Percentiles rank a stretch among this genome's conserved stretches.
phyloP scores from a whole-genome alignment of 2,797 vertebrate species.

The Leptodactylus fallax region DNA sequence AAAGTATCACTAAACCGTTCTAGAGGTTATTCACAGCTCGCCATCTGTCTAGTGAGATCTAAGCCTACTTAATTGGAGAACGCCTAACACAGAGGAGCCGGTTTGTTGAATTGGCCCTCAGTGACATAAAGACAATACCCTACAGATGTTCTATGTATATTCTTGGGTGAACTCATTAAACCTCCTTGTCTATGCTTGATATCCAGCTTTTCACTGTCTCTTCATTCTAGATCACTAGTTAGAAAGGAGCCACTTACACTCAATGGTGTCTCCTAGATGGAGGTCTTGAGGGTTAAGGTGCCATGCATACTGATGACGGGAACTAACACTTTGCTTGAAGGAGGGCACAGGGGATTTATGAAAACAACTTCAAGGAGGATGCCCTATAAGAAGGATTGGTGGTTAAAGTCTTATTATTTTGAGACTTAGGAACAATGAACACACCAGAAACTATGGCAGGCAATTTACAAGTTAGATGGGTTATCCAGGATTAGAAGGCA shows the following conservation, averaged over 20 bases:
- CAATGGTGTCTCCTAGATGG: neutral
- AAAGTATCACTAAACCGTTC: neutral
- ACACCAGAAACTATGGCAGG: no score
- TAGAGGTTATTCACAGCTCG: conserved; percentile 25
- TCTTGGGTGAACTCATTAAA: conserved; percentile 14
- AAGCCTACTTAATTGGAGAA: conserved; percentile 35
- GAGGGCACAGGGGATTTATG: neutral
- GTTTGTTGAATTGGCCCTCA: neutral
- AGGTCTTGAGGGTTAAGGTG: conserved; percentile 21
- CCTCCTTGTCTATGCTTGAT: conserved; percentile 16
- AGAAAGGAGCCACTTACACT: conserved; percentile 21
- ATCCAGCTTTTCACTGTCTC: neutral
- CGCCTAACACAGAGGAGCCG: neutral
- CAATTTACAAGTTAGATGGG: no score
- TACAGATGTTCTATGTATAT: conserved; percentile 14
- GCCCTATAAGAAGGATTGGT: neutral
- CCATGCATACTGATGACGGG: conserved; percentile 15
- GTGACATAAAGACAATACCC: conserved; percentile 20
- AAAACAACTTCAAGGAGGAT: neutral
- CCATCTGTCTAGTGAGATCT: conserved; percentile 30
- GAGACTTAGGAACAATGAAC: no score
- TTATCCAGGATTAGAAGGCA: no score
- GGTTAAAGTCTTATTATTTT: neutral
- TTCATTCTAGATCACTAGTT: neutral
- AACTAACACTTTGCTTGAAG: neutral